Conservation (phyloP, 2,113 vertebrate genomes). For the Myotis brandtii region DNA sequence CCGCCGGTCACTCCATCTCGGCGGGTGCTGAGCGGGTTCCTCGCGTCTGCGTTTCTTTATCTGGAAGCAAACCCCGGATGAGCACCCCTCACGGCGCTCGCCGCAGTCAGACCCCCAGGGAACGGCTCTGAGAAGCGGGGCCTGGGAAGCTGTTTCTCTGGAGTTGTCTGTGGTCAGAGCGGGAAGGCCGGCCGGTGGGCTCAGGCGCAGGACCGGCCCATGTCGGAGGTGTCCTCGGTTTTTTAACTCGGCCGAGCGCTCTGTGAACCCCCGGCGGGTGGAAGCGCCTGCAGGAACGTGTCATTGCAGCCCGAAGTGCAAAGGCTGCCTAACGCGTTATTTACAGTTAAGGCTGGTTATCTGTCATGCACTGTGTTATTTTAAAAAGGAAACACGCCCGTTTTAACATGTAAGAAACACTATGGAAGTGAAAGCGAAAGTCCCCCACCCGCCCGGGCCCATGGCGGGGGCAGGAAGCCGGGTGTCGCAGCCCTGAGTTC, state of each 20-base stretch:
- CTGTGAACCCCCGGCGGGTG: no score
- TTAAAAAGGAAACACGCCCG: background rate
- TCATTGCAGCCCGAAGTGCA: constrained; percentile 72
- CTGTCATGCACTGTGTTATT: background rate
- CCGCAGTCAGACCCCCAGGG: background rate
- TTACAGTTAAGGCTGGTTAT: background rate
- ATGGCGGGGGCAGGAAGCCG: no score
- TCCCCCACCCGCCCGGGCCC: background rate
- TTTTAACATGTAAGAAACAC: background rate
- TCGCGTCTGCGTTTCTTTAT: constrained; percentile 25
- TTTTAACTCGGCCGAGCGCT: no score
- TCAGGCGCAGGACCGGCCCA: no score
- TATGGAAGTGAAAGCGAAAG: background rate
- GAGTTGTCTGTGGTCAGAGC: no score
- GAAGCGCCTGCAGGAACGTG: background rate
- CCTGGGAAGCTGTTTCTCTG: background rate
- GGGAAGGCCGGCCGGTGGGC: no score
- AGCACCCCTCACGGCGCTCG: background rate
- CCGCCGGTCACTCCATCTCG: constrained; percentile 14
- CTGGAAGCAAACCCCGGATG: constrained; percentile 17
- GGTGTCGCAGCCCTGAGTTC: no score
- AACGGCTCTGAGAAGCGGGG: constrained; percentile 10
- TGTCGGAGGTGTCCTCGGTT: no score
- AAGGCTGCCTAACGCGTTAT: constrained; percentile 67
- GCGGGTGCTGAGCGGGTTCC: constrained; percentile 22